These are phyloP conservation scores for Enteromius treurensis DNA, from an alignment of 2,797 vertebrate genomes.

Conservation along the genomic window DNA sequence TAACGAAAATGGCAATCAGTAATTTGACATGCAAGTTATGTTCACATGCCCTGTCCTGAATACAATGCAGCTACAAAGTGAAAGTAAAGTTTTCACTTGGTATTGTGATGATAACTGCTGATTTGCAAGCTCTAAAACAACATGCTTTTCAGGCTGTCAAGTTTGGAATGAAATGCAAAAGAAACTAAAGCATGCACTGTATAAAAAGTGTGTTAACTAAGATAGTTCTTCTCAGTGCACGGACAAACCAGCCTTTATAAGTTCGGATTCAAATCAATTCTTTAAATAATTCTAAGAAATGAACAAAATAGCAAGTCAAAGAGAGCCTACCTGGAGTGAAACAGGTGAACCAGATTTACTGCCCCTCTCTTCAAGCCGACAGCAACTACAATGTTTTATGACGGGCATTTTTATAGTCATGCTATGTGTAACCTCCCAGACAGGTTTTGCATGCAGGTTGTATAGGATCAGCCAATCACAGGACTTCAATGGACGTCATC, in stretches of 20 bases:
- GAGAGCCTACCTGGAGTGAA: slow-evolving; percentile 47
- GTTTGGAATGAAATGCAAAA: neutral
- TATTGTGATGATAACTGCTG: neutral
- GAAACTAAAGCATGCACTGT: neutral
- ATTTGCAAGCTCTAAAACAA: neutral
- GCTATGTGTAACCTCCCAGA: slow-evolving; percentile 59
- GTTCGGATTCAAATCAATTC: neutral
- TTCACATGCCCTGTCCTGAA: neutral
- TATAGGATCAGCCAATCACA: slow-evolving; percentile 30
- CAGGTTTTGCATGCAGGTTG: slow-evolving; percentile 58
- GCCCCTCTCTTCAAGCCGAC: slow-evolving; percentile 7
- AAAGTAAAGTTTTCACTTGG: neutral
- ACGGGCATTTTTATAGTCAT: slow-evolving; percentile 27
- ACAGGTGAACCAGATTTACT: slow-evolving; percentile 10
- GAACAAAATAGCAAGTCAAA: neutral
- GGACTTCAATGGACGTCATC: neutral
- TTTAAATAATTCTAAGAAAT: neutral
- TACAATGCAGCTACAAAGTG: neutral
- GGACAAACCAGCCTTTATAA: neutral
- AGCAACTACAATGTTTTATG: neutral
- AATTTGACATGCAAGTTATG: neutral
- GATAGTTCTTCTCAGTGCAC: too few relatives aligned
- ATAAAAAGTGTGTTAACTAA: neutral
- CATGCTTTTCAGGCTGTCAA: neutral
- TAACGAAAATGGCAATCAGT: neutral